These are phyloP conservation scores for Tetraneura akinire DNA, from an alignment of 1,140 invertebrate genomes.

Conservation along the genomic window DNA sequence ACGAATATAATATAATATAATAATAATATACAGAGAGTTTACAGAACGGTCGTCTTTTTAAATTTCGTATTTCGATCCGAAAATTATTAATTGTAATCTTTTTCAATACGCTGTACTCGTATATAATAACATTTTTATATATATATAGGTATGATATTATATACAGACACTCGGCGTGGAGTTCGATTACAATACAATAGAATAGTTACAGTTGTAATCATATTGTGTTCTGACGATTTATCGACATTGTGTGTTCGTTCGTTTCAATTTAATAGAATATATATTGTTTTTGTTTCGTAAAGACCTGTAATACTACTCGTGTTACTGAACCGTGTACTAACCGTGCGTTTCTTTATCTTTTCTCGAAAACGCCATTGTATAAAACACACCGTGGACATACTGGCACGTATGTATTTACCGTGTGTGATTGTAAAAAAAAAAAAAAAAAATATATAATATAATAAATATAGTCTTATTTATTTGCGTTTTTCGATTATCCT, in stretches of 20 bases:
- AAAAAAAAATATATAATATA: too few relatives aligned
- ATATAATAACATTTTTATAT: too few relatives aligned
- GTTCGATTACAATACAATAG: neutral
- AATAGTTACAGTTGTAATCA: neutral
- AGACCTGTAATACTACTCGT: neutral
- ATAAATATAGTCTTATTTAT: neutral
- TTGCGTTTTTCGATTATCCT: neutral
- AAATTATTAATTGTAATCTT: neutral
- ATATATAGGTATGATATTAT: too few relatives aligned
- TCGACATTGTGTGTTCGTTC: neutral
- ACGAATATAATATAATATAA: too few relatives aligned
- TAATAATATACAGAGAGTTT: too few relatives aligned
- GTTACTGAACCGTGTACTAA: neutral
- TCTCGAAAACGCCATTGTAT: too few relatives aligned
- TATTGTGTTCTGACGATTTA: neutral
- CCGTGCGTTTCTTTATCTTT: neutral
- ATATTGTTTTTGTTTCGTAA: conserved; percentile 6
- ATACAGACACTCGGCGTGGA: neutral
- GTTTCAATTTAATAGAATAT: neutral
- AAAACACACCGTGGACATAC: too few relatives aligned
- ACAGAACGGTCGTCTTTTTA: neutral
- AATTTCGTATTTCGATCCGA: neutral
- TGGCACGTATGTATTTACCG: too few relatives aligned
- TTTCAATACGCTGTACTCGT: too few relatives aligned
- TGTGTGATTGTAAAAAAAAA: too few relatives aligned